Base-by-base conservation (phyloP, 2,888 invertebrate genomes). In the Tridacna crocea region DNA sequence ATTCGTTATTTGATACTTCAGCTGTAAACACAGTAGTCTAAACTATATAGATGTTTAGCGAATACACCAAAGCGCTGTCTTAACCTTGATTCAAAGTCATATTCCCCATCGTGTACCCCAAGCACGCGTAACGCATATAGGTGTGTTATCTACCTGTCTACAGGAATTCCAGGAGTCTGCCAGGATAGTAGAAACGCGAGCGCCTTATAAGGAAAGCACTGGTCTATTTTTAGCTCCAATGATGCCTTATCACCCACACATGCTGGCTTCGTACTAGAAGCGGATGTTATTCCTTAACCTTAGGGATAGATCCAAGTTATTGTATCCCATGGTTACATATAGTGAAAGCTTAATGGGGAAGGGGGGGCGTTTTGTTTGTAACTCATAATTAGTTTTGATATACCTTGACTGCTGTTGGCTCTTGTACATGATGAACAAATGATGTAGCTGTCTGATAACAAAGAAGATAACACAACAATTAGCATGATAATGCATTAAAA, bases 141-240 rank as follows among this genome's bases (percentile, higher is more conserved):
- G 58, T 70, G 58, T 47, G 26, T 58, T 24, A 76, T 63, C 58
- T 75, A 72, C 72, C 58, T 72, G 75, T 66, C 48, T 51, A n/a
- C 12, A 26, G 24, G 73, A 66, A 77, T 79, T 79, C 70, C 79
- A 11, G 11, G 65, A 36, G 75, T 60, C 70, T 80, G 76, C 75
- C 82, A 80, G 66, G 63, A 51, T 51, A 61, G 68, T 60, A 61
- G 63, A 60, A 78, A 72, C 80, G 78, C 82, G 61, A 76, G 55
- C 80, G 51, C 85, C 85, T 68, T 82, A 85, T 85, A 76, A 80
- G 85, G 85, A 68, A 51, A 36, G 51, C 78, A 74, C 68, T 65
- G 27, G 68, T 66, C 83, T 83, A 80, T 80, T 70, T 58, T 72
- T 83, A 83, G 80, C 68, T 24, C 55, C 63, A 70, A 22, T 51